phyloP scores from a whole-genome alignment of 2,888 invertebrate species.

The Harpagoxenus sublaevis region DNA sequence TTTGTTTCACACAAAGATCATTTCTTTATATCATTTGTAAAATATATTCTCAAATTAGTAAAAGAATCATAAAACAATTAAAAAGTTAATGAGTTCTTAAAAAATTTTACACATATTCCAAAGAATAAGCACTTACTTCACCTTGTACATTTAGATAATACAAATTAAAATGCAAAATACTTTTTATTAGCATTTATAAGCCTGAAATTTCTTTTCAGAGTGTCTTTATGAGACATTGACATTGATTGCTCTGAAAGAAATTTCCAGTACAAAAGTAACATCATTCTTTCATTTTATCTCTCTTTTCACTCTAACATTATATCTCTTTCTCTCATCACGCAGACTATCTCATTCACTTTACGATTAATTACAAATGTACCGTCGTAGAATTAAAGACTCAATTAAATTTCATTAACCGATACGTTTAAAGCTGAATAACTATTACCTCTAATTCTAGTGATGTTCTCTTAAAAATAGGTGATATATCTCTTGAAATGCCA shows the following conservation, averaged over 20 bases:
- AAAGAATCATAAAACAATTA: neutral
- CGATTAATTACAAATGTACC: slow-evolving; percentile 63
- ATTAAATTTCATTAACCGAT: slow-evolving; percentile 60
- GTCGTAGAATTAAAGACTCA: slow-evolving; percentile 46
- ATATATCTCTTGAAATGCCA: neutral
- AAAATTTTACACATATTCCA: neutral
- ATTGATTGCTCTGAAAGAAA: neutral
- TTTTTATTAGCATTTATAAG: slow-evolving; percentile 16
- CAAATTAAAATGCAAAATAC: neutral
- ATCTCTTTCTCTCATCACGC: neutral
- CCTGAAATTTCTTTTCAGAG: too few relatives aligned
- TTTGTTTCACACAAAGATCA: neutral
- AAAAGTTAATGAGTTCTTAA: neutral
- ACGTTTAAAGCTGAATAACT: slow-evolving; percentile 33
- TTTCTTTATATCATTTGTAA: neutral
- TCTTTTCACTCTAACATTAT: neutral
- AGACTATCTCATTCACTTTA: neutral
- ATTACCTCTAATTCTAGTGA: neutral
- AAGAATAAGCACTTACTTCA: neutral
- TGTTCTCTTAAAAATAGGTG: neutral
- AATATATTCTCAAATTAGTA: neutral
- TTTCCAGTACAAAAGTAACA: slow-evolving; percentile 18
- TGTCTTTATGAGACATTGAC: neutral
- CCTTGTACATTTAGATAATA: too few relatives aligned
- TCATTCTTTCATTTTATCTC: neutral